phyloP scores from a whole-genome alignment of 2,888 invertebrate species.

The Hirtodrosophila histrioides region DNA sequence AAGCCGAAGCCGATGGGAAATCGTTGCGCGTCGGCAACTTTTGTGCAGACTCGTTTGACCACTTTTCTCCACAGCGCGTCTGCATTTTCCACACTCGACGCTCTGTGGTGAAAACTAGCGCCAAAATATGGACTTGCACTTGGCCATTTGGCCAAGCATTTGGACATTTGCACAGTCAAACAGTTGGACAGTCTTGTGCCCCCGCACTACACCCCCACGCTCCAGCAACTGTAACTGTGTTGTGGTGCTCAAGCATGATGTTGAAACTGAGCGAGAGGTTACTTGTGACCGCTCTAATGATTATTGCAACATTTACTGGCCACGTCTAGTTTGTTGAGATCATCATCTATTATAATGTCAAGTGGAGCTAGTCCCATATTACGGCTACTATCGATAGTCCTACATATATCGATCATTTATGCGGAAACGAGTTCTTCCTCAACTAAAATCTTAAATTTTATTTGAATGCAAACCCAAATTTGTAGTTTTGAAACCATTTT shows the following conservation, averaged over 20 bases:
- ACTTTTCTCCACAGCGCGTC: constrained; percentile 64
- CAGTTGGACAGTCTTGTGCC: constrained; percentile 7
- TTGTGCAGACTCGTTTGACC: constrained; percentile 59
- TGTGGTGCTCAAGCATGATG: background rate
- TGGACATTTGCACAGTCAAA: constrained; percentile 17
- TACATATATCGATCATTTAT: too few species aligned
- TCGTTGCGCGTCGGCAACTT: constrained; percentile 29
- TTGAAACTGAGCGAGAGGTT: constrained; percentile 5
- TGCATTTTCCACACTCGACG: constrained; percentile 27
- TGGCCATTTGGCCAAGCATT: constrained; percentile 24
- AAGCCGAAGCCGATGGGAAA: constrained; percentile 37
- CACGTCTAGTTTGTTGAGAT: too few species aligned
- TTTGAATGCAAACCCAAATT: too few species aligned
- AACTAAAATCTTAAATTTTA: too few species aligned
- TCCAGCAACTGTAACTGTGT: background rate
- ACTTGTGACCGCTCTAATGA: background rate
- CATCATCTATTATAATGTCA: too few species aligned
- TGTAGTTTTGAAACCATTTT: too few species aligned
- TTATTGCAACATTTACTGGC: constrained; percentile 5
- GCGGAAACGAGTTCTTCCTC: too few species aligned
- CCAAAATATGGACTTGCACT: constrained; percentile 55
- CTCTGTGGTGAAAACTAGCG: constrained; percentile 67
- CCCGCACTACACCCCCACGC: background rate
- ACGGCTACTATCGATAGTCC: too few species aligned
- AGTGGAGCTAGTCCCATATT: too few species aligned